These are phyloP conservation scores for Aphidius ervi DNA, from an alignment of 1,140 invertebrate species.

Conservation along the genomic window DNA sequence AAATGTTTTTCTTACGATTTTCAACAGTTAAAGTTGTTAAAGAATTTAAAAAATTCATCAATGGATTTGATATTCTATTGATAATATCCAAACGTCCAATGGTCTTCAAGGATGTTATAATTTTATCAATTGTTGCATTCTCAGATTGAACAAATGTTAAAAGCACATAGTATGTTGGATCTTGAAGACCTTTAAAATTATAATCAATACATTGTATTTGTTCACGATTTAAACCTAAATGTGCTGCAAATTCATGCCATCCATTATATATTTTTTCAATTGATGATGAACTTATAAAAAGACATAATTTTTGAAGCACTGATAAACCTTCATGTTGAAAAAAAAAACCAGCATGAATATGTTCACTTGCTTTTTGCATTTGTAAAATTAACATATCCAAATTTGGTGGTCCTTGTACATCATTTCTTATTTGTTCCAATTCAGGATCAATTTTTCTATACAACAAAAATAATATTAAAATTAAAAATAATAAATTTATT, in stretches of 20 bases:
- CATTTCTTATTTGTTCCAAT: constrained; percentile 34
- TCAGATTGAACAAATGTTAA: constrained; percentile 35
- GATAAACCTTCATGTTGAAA: constrained; percentile 35
- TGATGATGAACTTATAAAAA: constrained; percentile 37
- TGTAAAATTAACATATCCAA: constrained; percentile 31
- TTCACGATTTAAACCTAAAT: constrained; percentile 34
- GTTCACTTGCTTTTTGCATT: constrained; percentile 24
- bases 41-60: constrained; percentile 29
- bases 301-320: constrained; percentile 36
- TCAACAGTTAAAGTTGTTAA: constrained; percentile 11
- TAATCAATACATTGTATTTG: constrained; percentile 45
- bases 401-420: constrained; percentile 35
- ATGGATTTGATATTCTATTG: constrained; percentile 30
- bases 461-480: constrained; percentile 5
- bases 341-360: constrained; percentile 37
- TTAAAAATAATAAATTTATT: not conserved
- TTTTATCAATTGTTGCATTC: constrained; percentile 38
- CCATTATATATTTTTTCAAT: constrained; percentile 36
- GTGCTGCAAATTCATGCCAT: constrained; percentile 39
- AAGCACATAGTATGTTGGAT: constrained; percentile 43
- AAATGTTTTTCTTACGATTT: constrained; percentile 7
- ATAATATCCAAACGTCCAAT: constrained; percentile 39
- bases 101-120: constrained; percentile 31
- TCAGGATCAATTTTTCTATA: constrained; percentile 33
- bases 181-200: constrained; percentile 39